Conservation (phyloP, 2,797 vertebrate species). For the Centropyge bicolor region DNA sequence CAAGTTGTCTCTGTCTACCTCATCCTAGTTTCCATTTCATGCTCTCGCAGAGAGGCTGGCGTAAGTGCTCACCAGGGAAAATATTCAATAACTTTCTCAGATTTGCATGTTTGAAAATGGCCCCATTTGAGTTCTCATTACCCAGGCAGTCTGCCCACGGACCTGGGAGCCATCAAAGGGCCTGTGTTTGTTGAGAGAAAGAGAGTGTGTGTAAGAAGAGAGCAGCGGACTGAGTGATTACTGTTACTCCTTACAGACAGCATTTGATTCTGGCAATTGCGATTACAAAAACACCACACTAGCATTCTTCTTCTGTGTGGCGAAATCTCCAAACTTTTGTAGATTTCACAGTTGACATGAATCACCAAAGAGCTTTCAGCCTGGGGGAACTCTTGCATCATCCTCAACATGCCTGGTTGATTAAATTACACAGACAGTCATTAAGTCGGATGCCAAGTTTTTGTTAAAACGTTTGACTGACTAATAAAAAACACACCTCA, state of each 20-base stretch:
- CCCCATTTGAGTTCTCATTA: slow-evolving; percentile 18
- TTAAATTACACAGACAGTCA: slow-evolving; percentile 7
- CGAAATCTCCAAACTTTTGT: slow-evolving; percentile 39
- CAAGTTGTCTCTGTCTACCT: not conserved
- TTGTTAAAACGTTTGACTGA: slow-evolving; percentile 4
- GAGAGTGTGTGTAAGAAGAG: slow-evolving; percentile 1
- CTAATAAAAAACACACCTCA: not conserved
- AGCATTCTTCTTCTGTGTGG: slow-evolving; percentile 33
- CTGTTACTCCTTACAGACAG: not conserved
- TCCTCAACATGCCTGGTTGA: slow-evolving; percentile 2
- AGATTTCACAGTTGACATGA: slow-evolving; percentile 53
- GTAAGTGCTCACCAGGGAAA: slow-evolving; percentile 10
- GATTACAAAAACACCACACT: not conserved
- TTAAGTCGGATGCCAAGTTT: not conserved
- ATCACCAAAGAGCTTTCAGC: slow-evolving; percentile 38
- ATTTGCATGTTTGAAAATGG: slow-evolving; percentile 52
- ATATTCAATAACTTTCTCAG: slow-evolving; percentile 3
- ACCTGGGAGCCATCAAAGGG: slow-evolving; percentile 42
- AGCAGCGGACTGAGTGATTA: slow-evolving; percentile 18
- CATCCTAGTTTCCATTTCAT: slow-evolving; percentile 10
- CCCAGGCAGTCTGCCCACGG: slow-evolving; percentile 31
- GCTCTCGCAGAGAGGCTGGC: not conserved
- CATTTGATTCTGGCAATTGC: slow-evolving; percentile 6
- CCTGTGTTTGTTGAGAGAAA: slow-evolving; percentile 33
- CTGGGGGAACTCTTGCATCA: slow-evolving; percentile 60